Evolutionary conservation across 2,113 vertebrate species (phyloP).

Genomic region (Myotis brandtii): DNA sequence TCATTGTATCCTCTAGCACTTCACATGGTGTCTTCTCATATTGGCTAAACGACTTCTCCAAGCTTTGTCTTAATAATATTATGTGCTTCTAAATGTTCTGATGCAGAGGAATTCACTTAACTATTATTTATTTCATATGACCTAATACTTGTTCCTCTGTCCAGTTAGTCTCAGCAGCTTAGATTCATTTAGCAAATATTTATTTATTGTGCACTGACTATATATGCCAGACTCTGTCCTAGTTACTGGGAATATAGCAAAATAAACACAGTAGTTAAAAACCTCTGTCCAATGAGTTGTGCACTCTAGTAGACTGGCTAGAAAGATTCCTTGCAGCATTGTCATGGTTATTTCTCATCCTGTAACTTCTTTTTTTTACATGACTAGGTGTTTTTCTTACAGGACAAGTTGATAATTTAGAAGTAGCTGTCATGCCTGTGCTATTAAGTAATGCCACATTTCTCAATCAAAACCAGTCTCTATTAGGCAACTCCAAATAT

Average conservation of each 20-base stretch:
- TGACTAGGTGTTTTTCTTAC: constrained; percentile 30
- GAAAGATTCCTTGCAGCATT: not conserved
- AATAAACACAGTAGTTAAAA: not conserved
- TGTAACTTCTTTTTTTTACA: not conserved
- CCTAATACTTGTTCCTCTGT: not conserved
- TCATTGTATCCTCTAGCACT: not conserved
- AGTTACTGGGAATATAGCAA: not conserved
- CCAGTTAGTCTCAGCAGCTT: not conserved
- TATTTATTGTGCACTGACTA: not conserved
- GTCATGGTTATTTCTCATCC: not conserved
- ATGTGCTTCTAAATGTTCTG: constrained; percentile 5
- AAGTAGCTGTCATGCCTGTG: not conserved
- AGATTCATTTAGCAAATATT: constrained; percentile 13
- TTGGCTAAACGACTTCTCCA: constrained; percentile 17
- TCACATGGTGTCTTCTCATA: not conserved
- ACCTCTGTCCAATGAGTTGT: not conserved
- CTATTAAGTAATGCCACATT: constrained; percentile 60
- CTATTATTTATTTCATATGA: not conserved
- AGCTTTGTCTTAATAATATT: constrained; percentile 4
- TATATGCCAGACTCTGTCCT: constrained; percentile 1
- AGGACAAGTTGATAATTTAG: constrained; percentile 10
- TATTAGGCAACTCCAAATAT: constrained; percentile 62
- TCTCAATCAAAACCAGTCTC: constrained; percentile 55
- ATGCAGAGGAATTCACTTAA: not conserved
- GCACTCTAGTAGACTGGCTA: not conserved